Evolutionary conservation across 2,797 vertebrate species (phyloP).

Genomic region (Pipistrellus nathusii): DNA sequence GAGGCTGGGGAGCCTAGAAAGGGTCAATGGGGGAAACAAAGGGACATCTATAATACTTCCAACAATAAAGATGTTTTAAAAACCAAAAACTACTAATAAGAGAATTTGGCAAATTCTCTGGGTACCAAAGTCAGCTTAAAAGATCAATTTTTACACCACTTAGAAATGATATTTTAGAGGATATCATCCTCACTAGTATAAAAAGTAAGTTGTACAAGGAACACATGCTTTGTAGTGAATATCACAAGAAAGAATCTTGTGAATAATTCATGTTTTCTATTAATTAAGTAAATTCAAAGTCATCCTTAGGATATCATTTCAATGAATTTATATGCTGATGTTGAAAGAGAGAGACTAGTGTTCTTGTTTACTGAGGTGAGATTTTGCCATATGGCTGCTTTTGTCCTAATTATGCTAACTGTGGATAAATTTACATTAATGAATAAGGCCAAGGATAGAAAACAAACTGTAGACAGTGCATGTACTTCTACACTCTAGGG

Average conservation of each 20-base stretch:
- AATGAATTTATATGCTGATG: not conserved
- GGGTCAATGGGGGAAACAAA: too few species aligned
- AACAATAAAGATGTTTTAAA: too few species aligned
- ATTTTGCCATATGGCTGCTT: not conserved
- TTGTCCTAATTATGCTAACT: not conserved
- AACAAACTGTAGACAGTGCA: not conserved
- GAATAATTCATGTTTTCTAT: slow-evolving; percentile 9
- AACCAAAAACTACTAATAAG: too few species aligned
- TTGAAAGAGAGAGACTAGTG: not conserved
- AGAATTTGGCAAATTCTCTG: too few species aligned
- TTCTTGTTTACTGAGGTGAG: not conserved
- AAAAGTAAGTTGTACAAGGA: not conserved
- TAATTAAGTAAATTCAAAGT: not conserved
- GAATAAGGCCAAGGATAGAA: not conserved
- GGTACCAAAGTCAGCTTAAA: not conserved
- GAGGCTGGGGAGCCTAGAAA: too few species aligned
- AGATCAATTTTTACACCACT: not conserved
- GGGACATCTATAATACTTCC: too few species aligned
- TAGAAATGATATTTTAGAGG: not conserved
- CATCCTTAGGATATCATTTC: not conserved
- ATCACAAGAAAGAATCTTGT: not conserved
- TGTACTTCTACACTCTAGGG: not conserved
- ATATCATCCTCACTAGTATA: not conserved
- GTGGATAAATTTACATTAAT: not conserved
- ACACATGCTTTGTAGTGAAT: not conserved